Percentiles rank a stretch among this genome's conserved stretches.
Evolutionary conservation across 2,113 vertebrate species (phyloP).

Genomic region (Nothocercus julius): DNA sequence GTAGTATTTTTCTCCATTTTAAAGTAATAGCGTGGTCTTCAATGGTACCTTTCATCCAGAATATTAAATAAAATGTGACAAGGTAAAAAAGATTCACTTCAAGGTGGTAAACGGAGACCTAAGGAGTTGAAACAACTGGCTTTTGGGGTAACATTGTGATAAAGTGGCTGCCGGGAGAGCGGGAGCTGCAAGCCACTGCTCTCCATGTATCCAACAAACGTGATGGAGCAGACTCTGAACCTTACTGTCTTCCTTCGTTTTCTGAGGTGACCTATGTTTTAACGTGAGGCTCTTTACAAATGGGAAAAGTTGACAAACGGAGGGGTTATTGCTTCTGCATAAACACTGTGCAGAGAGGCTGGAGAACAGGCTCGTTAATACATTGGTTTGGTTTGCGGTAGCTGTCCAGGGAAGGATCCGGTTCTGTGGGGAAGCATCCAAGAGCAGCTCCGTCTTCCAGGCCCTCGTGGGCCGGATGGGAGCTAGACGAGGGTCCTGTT

Average conservation of each 20-base stretch:
- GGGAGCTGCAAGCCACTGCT: not conserved
- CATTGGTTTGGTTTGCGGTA: not conserved
- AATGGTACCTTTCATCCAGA: not conserved
- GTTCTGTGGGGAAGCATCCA: not conserved
- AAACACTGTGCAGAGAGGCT: not conserved
- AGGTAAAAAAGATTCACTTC: not conserved
- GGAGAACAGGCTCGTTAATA: not conserved
- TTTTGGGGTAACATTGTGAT: not conserved
- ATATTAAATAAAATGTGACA: not conserved
- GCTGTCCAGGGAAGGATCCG: not conserved
- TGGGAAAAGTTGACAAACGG: not conserved
- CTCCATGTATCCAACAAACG: not conserved
- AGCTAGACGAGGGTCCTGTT: not conserved
- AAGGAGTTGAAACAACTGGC: not conserved
- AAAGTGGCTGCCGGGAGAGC: not conserved
- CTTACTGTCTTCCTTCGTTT: not conserved
- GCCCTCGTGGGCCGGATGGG: not conserved
- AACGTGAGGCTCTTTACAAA: not conserved
- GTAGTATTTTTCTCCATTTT: not conserved
- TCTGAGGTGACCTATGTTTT: not conserved
- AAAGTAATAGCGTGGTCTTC: not conserved
- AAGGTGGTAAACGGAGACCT: not conserved
- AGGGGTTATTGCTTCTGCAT: not conserved
- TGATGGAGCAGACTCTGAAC: not conserved
- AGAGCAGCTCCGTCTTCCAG: not conserved